Percentiles rank a stretch among this genome's conserved stretches.
phyloP scores from a whole-genome alignment of 2,888 invertebrate species.

The Venustoraphidia nigricollis region DNA sequence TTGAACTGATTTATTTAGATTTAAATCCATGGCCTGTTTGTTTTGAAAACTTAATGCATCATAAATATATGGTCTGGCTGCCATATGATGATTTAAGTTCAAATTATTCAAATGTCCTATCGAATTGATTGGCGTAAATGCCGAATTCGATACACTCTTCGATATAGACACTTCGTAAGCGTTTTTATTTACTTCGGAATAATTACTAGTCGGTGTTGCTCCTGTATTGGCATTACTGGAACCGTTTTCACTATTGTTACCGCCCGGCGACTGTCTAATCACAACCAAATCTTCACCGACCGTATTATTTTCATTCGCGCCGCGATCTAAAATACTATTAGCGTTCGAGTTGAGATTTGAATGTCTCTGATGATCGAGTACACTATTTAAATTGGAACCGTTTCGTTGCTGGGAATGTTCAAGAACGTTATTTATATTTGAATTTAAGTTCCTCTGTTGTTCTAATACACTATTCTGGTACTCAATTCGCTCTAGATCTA shows the following conservation, averaged over 20 bases:
- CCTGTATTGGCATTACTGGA: conserved; percentile 10
- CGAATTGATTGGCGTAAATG: conserved; percentile 88
- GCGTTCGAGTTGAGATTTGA: too few relatives aligned
- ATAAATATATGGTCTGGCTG: conserved; percentile 75
- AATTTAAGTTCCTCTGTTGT: too few relatives aligned
- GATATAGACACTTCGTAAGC: conserved; percentile 34
- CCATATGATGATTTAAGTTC: conserved; percentile 50
- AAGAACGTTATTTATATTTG: too few relatives aligned
- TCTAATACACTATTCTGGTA: neutral
- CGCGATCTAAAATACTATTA: too few relatives aligned
- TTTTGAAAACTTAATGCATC: conserved; percentile 84
- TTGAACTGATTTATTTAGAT: conserved; percentile 41
- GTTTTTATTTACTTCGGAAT: conserved; percentile 10
- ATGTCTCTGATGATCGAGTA: too few relatives aligned
- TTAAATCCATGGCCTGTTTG: conserved; percentile 34
- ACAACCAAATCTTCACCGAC: conserved; percentile 11
- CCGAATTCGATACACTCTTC: conserved; percentile 58
- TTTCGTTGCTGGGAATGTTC: too few relatives aligned
- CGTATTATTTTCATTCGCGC: neutral
- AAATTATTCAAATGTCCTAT: conserved; percentile 49
- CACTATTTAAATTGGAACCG: too few relatives aligned
- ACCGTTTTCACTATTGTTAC: conserved; percentile 7
- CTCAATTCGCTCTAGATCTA: conserved; percentile 4
- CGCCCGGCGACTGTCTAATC: conserved; percentile 5
- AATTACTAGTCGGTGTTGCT: neutral